phyloP scores from a whole-genome alignment of 2,888 invertebrate genomes.

The Himalopsyche tibetana region DNA sequence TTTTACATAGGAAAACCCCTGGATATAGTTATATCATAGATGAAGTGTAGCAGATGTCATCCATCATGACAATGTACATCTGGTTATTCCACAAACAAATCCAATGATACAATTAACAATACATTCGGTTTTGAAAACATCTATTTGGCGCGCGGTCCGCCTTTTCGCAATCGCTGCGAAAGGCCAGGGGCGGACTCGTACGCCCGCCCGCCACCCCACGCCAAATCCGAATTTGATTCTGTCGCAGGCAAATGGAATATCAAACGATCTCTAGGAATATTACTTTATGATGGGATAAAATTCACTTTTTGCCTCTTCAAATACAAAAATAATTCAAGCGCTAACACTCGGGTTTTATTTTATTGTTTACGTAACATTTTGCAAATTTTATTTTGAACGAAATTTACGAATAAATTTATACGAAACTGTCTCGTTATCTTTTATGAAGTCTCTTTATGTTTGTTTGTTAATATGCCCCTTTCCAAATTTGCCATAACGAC shows the following conservation, averaged over 20 bases:
- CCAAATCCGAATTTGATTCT: conserved; percentile 5
- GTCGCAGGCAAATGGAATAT: neutral
- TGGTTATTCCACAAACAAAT: no score
- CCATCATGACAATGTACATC: no score
- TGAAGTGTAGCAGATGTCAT: no score
- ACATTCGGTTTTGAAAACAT: no score
- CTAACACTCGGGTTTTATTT: neutral
- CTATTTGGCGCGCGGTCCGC: neutral
- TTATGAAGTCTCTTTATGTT: no score
- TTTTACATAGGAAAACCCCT: no score
- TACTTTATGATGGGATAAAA: conserved; percentile 7
- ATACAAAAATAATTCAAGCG: neutral
- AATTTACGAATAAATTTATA: no score
- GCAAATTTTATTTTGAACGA: neutral
- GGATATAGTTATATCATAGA: no score
- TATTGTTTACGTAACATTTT: conserved; percentile 15
- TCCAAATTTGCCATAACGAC: no score
- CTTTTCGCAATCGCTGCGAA: neutral
- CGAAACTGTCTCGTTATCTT: no score
- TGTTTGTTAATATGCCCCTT: no score
- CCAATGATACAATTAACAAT: no score
- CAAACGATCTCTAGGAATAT: neutral
- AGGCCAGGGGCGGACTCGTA: neutral
- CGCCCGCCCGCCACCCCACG: neutral
- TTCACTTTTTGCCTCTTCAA: conserved; percentile 3